phyloP scores from a whole-genome alignment of 2,113 vertebrate species.

The Neodontobutis hainanensis region DNA sequence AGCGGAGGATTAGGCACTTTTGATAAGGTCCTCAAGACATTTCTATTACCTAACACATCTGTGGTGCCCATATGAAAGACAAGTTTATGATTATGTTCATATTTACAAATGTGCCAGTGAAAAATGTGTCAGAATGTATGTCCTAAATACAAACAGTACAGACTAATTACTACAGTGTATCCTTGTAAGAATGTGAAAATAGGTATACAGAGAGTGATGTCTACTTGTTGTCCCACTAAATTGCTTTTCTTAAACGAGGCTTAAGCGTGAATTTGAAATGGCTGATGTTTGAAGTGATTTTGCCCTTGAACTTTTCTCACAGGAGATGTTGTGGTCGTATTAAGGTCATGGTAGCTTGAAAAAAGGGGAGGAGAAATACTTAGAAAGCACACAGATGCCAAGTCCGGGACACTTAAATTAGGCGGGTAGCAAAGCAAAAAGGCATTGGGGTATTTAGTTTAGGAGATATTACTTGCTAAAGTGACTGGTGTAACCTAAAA shows the following conservation, averaged over 20 bases:
- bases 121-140: too few species aligned
- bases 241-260: background rate
- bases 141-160: too few species aligned
- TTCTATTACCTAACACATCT: constrained; percentile 73
- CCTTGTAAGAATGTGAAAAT: background rate
- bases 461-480: constrained; percentile 1
- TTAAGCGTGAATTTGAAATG: constrained; percentile 16
- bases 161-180: background rate
- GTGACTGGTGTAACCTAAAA: background rate
- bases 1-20: constrained; percentile 75
- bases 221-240: background rate
- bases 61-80: constrained; percentile 33
- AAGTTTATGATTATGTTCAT: constrained; percentile 27
- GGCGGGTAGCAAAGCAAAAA: constrained; percentile 37
- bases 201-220: background rate
- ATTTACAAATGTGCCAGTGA: constrained; percentile 3
- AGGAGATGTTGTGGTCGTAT: constrained; percentile 33
- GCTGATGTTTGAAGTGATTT: constrained; percentile 32
- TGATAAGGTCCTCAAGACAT: constrained; percentile 78
- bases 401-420: constrained; percentile 70
- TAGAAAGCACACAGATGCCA: constrained; percentile 60
- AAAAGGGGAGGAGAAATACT: constrained; percentile 68
- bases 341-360: constrained; percentile 58
- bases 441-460: constrained; percentile 44
- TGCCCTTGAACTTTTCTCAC: constrained; percentile 21